Percentiles rank a stretch among this genome's conserved stretches.
Conservation (phyloP, 2,797 vertebrate species). For the Cheirogaleus major region DNA sequence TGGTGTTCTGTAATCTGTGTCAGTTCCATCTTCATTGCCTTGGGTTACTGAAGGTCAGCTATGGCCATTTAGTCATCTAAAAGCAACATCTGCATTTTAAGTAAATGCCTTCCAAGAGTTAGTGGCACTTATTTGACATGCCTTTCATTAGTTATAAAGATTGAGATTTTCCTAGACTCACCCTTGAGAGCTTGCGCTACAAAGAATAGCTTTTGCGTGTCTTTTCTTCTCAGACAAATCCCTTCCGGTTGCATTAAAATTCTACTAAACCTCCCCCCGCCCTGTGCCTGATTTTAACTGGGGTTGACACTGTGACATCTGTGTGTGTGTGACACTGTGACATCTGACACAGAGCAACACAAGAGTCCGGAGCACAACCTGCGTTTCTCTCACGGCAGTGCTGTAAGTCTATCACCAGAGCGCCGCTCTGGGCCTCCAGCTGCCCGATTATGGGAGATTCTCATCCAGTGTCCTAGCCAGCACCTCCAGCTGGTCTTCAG, state of each 20-base stretch:
- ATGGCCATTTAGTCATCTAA: not conserved
- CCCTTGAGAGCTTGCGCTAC: not conserved
- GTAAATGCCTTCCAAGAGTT: not conserved
- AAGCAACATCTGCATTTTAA: not conserved
- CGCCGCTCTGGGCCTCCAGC: rapidly evolving
- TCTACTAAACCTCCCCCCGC: not conserved
- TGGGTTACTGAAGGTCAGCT: not conserved
- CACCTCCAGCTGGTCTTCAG: not conserved
- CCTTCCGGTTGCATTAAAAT: not conserved
- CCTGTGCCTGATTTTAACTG: not conserved
- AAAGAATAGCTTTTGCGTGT: not conserved
- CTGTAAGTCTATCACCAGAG: not conserved
- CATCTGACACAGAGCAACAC: not conserved
- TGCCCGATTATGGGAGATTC: not conserved
- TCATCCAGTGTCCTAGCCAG: not conserved
- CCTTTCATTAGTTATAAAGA: not conserved
- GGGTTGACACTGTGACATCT: not conserved
- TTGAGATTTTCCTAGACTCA: not conserved
- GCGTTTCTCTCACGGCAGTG: not conserved
- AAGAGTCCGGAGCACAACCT: not conserved
- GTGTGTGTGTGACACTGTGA: not conserved
- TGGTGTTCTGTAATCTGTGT: rapidly evolving
- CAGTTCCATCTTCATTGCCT: rapidly evolving
- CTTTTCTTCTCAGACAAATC: not conserved
- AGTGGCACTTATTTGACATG: not conserved